phyloP scores from a whole-genome alignment of 35 echinoderm and acorn worm species.

The Antedon bifida region DNA sequence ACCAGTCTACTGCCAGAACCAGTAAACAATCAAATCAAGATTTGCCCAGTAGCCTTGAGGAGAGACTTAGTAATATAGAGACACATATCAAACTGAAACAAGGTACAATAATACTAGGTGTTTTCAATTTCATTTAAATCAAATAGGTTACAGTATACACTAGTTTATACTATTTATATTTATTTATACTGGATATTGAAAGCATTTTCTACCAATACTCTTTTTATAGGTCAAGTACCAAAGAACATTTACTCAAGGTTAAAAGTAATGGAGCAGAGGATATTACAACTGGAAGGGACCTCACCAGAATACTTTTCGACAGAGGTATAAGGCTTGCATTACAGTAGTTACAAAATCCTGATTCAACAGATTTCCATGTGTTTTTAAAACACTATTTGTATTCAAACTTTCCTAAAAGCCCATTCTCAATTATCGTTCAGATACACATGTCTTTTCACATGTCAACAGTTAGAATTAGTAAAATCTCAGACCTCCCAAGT shows the following conservation, averaged over 20 bases:
- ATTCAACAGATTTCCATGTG: too few relatives aligned
- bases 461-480: too few relatives aligned
- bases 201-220: too few relatives aligned
- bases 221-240: slow-evolving; percentile 1
- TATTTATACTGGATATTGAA: too few relatives aligned
- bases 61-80: slow-evolving; percentile 10
- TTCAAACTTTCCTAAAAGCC: too few relatives aligned
- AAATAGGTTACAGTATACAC: too few relatives aligned
- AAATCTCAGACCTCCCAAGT: too few relatives aligned
- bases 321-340: not conserved
- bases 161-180: too few relatives aligned
- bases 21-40: not conserved
- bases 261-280: slow-evolving; percentile 1
- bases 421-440: too few relatives aligned
- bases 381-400: too few relatives aligned
- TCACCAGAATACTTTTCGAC: slow-evolving; percentile 13
- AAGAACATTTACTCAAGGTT: slow-evolving; percentile 5
- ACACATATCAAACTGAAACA: slow-evolving; percentile 5
- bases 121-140: too few relatives aligned
- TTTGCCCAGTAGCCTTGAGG: not conserved
- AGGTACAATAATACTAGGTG: not conserved
- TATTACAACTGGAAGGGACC: slow-evolving; percentile 1
- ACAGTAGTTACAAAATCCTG: not conserved
- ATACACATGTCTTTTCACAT: too few relatives aligned
- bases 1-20: not conserved